phyloP scores from a whole-genome alignment of 2,888 invertebrate species.

The Lapara coniferarum region DNA sequence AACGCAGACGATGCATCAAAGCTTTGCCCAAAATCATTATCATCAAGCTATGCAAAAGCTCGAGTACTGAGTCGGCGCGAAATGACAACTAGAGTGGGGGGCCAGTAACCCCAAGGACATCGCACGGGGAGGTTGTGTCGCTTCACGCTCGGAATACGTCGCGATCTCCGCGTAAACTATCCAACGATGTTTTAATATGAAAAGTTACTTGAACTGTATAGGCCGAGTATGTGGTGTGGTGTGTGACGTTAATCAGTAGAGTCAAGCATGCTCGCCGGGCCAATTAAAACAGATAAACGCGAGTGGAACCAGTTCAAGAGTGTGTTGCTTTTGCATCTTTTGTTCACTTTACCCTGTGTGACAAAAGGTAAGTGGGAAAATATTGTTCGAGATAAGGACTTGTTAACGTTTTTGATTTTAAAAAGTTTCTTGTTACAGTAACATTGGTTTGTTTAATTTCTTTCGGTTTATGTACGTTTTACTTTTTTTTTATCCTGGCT shows the following conservation, averaged over 20 bases:
- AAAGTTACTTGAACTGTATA: conserved; percentile 27
- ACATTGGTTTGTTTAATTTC: neutral
- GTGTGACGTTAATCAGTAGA: conserved; percentile 62
- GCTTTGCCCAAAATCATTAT: conserved; percentile 52
- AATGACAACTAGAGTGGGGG: conserved; percentile 73
- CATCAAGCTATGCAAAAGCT: conserved; percentile 65
- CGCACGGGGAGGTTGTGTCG: conserved; percentile 71
- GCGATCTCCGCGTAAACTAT: conserved; percentile 59
- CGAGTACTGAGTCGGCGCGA: conserved; percentile 79
- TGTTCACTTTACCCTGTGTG: conserved; percentile 59
- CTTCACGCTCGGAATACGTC: conserved; percentile 58
- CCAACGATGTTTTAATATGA: conserved; percentile 28
- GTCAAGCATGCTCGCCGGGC: conserved; percentile 75
- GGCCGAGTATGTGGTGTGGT: conserved; percentile 58
- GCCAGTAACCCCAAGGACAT: conserved; percentile 73
- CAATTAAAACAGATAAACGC: conserved; percentile 74
- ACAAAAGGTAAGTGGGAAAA: conserved; percentile 63
- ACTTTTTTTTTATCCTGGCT: neutral
- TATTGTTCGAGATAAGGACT: conserved; percentile 23
- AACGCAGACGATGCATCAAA: conserved; percentile 20
- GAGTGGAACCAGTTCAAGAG: conserved; percentile 72
- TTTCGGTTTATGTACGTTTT: neutral
- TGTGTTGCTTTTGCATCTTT: conserved; percentile 71
- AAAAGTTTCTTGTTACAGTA: neutral
- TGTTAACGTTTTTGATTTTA: conserved; percentile 20